Base-by-base conservation (phyloP, 2,888 invertebrate species). In the Melanargia galathea region DNA sequence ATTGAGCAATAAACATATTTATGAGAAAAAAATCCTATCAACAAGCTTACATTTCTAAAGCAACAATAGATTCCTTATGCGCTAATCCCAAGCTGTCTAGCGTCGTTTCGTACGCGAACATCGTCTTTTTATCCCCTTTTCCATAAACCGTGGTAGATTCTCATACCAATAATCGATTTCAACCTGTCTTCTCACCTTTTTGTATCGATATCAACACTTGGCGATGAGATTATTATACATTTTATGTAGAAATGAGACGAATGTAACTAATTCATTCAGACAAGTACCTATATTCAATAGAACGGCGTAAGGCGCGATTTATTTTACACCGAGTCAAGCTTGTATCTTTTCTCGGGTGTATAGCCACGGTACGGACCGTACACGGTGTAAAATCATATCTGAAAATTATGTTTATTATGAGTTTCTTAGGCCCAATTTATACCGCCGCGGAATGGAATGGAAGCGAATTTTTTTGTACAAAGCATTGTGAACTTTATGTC, bases 111-210 rank as follows among this genome's bases (percentile, higher is more conserved):
- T 22, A 46, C 45, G 45, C 22, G 20, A 35, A 30, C 49, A 26
- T 4, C 16, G 20, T 45, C 22, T 46, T 46, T 49, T 49, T 35
- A 35, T 16, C 4, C 16, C 52, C 20, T 51, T 30, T 30, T 30
- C 49, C 24, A 51, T 16, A 49, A 49, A 10, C 49, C 49, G 49
- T 51, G 51, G 51, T 18, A 18, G 30, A 18, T 51, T 52, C 52
- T 20, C 52, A 52, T 11, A 52, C 35, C 20, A 20, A 52, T 52
- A 52, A 52, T 33, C 33, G 18, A 13, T 35, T 33, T 35, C 33
- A 13, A 52, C 10, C 18, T 16, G 13, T 10, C 4, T 52, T 52
- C 52, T 18, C 52, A 52, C 52, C 35, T 52, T 52, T 52, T 52
- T 52, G 11, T 22, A 20, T 35, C 18, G 52, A 51, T 52, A 52